Evolutionary conservation across 1,140 invertebrate species (phyloP).

Genomic region (Bradysia coprophila): DNA sequence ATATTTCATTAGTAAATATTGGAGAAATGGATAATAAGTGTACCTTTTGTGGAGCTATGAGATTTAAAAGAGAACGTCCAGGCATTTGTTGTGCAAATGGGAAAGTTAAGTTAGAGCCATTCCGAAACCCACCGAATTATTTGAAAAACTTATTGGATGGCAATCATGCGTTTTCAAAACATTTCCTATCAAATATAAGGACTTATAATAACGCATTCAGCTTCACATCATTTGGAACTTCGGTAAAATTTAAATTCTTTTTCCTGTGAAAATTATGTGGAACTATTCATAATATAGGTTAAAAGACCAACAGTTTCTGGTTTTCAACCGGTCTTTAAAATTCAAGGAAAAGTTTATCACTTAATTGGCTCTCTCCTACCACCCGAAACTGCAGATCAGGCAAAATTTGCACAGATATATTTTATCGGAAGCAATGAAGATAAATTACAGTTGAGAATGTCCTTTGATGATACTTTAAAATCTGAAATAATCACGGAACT

Average conservation of each 20-base stretch:
- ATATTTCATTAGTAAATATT: constrained; percentile 3
- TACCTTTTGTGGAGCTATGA: constrained; percentile 6
- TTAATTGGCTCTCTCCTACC: constrained; percentile 20
- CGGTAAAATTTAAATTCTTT: constrained; percentile 5
- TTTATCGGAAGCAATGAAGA: constrained; percentile 19
- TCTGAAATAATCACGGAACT: constrained; percentile 14
- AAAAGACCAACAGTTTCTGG: too few relatives aligned
- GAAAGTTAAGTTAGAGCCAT: constrained; percentile 4
- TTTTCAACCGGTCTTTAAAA: constrained; percentile 27
- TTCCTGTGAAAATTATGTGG: too few relatives aligned
- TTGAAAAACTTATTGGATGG: constrained; percentile 3
- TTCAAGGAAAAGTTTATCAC: constrained; percentile 29
- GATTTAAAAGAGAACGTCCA: constrained; percentile 5
- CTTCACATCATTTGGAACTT: constrained; percentile 11
- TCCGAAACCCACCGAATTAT: constrained; percentile 3
- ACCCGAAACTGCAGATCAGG: constrained; percentile 9
- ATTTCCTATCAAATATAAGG: constrained; percentile 22
- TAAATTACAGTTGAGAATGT: constrained; percentile 9
- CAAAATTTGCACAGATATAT: constrained; percentile 26
- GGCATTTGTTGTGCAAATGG: constrained; percentile 7
- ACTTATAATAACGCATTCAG: constrained; percentile 9
- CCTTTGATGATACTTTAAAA: constrained; percentile 10
- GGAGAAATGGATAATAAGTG: constrained; percentile 10
- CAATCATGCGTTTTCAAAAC: constrained; percentile 12
- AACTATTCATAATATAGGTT: too few relatives aligned